Evolutionary conservation across 2,888 invertebrate genomes (phyloP).

Genomic region (Lydus trimaculatus): DNA sequence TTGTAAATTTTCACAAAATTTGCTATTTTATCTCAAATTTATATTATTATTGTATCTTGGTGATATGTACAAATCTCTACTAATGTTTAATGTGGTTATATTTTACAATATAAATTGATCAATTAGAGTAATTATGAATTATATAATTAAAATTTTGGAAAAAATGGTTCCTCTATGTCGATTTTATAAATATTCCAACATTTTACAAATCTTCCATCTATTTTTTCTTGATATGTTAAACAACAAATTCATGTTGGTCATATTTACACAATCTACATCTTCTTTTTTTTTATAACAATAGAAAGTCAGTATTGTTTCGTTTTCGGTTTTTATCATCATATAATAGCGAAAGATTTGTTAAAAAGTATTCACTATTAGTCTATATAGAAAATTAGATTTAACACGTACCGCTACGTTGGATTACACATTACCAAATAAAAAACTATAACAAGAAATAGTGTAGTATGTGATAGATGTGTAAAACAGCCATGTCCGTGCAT

Average conservation of each 20-base stretch:
- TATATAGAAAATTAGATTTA: neutral
- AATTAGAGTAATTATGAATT: neutral
- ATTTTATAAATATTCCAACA: neutral
- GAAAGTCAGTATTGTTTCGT: neutral
- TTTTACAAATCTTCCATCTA: neutral
- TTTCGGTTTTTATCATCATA: neutral
- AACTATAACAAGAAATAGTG: constrained; percentile 49
- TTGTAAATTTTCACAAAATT: constrained; percentile 1
- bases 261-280: neutral
- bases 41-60: constrained; percentile 24
- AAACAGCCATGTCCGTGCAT: constrained; percentile 72
- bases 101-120: neutral
- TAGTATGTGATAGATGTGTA: constrained; percentile 50
- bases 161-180: neutral
- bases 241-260: neutral
- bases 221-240: neutral
- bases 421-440: constrained; percentile 42
- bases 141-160: neutral
- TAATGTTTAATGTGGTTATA: neutral
- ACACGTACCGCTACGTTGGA: constrained; percentile 42
- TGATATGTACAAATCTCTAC: constrained; percentile 45
- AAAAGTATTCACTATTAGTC: constrained; percentile 23
- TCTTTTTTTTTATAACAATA: neutral
- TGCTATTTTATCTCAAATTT: neutral
- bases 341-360: neutral